Evolutionary conservation across 2,888 invertebrate genomes (phyloP).

Genomic region (Pseudococcus jackbeardsleyi): DNA sequence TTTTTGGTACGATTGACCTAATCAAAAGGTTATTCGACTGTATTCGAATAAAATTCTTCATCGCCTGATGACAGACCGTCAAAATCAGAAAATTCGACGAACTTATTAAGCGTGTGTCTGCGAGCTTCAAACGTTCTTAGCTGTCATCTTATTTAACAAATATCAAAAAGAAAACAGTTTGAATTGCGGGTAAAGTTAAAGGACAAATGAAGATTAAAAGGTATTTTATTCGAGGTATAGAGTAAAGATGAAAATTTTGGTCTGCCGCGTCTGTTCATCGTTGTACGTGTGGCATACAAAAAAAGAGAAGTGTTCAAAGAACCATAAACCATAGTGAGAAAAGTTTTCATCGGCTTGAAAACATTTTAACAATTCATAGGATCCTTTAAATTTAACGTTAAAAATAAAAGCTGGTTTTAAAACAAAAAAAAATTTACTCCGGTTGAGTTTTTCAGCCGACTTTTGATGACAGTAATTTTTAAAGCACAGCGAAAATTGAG

Average conservation of each 20-base stretch:
- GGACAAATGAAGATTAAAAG: conserved; percentile 22
- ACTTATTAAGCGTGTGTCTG: neutral
- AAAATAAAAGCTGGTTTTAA: conserved; percentile 35
- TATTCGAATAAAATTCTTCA: neutral
- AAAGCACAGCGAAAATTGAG: conserved; percentile 5
- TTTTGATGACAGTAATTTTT: conserved; percentile 33
- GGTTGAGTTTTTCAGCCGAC: neutral
- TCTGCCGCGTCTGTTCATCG: too few species aligned
- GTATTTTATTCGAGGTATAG: neutral
- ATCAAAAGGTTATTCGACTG: neutral
- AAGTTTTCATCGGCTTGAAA: conserved; percentile 43
- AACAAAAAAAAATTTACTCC: neutral
- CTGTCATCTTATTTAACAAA: conserved; percentile 1
- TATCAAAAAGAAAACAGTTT: neutral
- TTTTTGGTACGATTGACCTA: neutral
- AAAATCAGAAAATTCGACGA: neutral
- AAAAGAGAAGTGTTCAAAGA: neutral
- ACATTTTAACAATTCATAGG: conserved; percentile 34
- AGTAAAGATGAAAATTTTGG: neutral
- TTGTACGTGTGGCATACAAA: too few species aligned
- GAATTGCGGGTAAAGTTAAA: neutral
- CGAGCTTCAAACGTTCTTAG: neutral
- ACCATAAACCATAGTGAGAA: neutral
- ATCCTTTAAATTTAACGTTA: conserved; percentile 37
- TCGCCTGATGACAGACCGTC: neutral